Evolutionary conservation across 1,140 invertebrate species (phyloP), one percentile per base, ranked within the genome.

Genomic region (Glomeris maerens): DNA sequence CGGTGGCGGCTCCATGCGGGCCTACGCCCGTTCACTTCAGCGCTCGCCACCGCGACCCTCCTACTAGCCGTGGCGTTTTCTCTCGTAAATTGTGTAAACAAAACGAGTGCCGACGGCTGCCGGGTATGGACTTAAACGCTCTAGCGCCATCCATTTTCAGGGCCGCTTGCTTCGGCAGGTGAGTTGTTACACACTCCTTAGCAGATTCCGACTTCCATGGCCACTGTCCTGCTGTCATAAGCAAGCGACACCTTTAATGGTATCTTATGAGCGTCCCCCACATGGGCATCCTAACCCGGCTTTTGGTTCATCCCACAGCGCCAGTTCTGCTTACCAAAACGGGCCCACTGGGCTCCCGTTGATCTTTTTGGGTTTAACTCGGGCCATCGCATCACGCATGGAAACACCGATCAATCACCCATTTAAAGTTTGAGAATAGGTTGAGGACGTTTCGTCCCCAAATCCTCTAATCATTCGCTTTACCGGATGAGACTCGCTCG

Each of bases 141-240:
- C 74, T 60, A 83, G 80, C 79, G 79, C 78, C 78, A 81, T 83
- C 81, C 81, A 84, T 86, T 87, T 87, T 85, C 79, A 84, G 81
- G 79, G 81, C 81, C 83, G 78, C 78, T 81, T 79, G 74, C 75
- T 83, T 84, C 78, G 78, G 79, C 79, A 81, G 80, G 80, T 85
- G 80, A 84, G 80, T 83, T 79, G 79, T 84, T 84, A 80, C 80
- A 83, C 80, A 82, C 79, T 83, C 79, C 79, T 83, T 83, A 79
- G 81, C 79, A 78, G 81, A 77, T 84, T 79, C 77, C 80, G 75
- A 84, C 81, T 83, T 84, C 81, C 81, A 83, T 84, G 81, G 78
- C 80, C 81, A 85, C 80, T 79, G 80, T 81, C 81, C 80, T 81
- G 79, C 78, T 84, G 82, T 85, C 78, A 76, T 72, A n/a, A n/a